Conservation (phyloP, 2,113 vertebrate genomes). For the Channa argus region DNA sequence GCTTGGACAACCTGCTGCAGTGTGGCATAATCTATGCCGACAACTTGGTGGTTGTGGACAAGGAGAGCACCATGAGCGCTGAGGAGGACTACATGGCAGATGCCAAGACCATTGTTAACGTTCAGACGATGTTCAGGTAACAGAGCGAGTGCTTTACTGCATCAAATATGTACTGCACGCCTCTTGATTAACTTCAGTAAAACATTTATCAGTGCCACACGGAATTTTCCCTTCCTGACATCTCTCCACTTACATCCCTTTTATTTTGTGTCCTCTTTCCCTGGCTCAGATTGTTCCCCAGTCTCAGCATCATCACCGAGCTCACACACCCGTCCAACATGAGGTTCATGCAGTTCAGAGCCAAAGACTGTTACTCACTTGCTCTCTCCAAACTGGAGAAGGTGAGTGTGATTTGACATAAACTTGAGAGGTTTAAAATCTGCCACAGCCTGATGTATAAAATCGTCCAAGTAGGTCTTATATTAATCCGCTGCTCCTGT, state of each 20-base stretch:
- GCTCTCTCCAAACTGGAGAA: slow-evolving; percentile 97
- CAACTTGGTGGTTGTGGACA: slow-evolving; percentile 98
- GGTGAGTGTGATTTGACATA: slow-evolving; percentile 79
- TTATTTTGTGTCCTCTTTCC: background rate
- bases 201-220: no score
- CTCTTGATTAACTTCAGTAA: no score
- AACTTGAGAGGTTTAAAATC: no score
- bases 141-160: background rate
- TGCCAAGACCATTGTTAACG: slow-evolving; percentile 97
- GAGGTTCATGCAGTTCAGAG: slow-evolving; percentile 99
- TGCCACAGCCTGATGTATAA: no score
- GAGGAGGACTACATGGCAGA: slow-evolving; percentile 99
- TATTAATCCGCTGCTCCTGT: no score
- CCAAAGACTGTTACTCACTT: slow-evolving; percentile 98
- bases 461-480: no score
- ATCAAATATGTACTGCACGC: no score
- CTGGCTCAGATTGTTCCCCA: slow-evolving; percentile 91
- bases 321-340: slow-evolving; percentile 98
- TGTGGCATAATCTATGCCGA: slow-evolving; percentile 97
- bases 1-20: slow-evolving; percentile 95
- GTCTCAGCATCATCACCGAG: slow-evolving; percentile 97
- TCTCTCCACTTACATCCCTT: background rate
- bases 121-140: slow-evolving; percentile 98
- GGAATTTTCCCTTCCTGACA: no score
- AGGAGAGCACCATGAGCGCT: slow-evolving; percentile 98